Evolutionary conservation across 2,888 invertebrate genomes (phyloP), one percentile per base, ranked within the genome.

Genomic region (Adela reaumurella): DNA sequence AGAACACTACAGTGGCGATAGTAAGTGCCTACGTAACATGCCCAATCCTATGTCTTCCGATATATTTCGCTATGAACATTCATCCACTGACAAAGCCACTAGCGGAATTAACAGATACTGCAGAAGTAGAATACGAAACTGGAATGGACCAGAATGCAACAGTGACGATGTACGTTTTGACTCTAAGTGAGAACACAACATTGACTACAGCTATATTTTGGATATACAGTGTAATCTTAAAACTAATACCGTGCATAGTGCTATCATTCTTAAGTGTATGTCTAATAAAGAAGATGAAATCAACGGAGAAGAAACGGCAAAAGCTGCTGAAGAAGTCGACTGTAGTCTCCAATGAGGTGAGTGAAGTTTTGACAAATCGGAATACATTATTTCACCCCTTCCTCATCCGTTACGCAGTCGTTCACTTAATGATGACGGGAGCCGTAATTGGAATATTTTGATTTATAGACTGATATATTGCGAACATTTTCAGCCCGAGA

Each of bases 151-250:
- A 14, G 8, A 50, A 45, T 28, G 54, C 49, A 19, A 68, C 67
- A 20, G 48, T 59, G 43, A 67, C 84, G 0, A 71, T 86, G 18
- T 91, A 89, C 65, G 81, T 82, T 29, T 81, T 92, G 11, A 79
- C 78, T 49, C 82, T 87, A 65, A 88, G 88, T 53, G 81, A 79
- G 55, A 85, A 86, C 59, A 82, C 81, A 59, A 72, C 79, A 19
- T 69, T 87, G 47, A 71, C 86, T 53, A 84, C 83, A 47, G 81
- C 90, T 17, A 94, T 93, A 68, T 92, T 94, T 65, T 93, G 92
- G 88, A 87, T 95, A 58, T 96, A 96, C 70, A 90, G 94, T 64
- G 92, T 95, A 35, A 86, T 96, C 51, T 88, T 96, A 57, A 97
- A 97, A 73, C 78, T 97, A 47, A 87, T 95, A 58, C 97, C 97